Evolutionary conservation across 2,888 invertebrate species (phyloP), one percentile per base, ranked within the genome.

Genomic region (Protonemura montana): DNA sequence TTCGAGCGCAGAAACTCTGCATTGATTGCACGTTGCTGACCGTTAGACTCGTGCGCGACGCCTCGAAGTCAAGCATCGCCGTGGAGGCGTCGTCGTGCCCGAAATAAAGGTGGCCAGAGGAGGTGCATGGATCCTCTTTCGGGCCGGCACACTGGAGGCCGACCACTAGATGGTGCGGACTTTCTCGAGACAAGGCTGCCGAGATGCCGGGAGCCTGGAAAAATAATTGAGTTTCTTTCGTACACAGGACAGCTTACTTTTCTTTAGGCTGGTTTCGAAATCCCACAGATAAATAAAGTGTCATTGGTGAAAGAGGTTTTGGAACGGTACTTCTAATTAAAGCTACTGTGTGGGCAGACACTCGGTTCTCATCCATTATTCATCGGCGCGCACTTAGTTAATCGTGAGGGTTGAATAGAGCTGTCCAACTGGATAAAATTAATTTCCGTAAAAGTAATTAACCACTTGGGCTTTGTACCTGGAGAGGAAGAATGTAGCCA

Each of bases 401-500:
- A 13, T 59, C 59, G 59, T 2, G 21, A 13, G 13, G 59, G 21
- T 13, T 21, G 6, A 59, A 59, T 59, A 21, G 59, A 59, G 16
- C 59, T 59, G 59, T 59, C 59, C 21, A 21, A 59, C 59, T 21
- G 16, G 59, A 59, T 59, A 16, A 59, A 21, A 59, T 59, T 21
- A 10, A 59, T 21, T 59, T 59, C 59, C 59, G n/a, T 35, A 3
- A 10, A 21, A 21, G 59, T 59, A 59, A 59, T 59, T 59, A 59
- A 59, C 59, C 59, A 1, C 59, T 10, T 6, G 35, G 35, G 35
- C 35, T 35, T 35, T 10, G 35, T 59, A 87, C 88, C 86, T 88
- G 88, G n/a, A 29, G 76, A 21, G 88, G 87, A n/a, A 88, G 25
- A 30, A 88, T 82, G 76, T 86, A 86, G 16, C 88, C 88, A 6